A percentile compares a stretch with the other conserved stretches of the same genome.
These are phyloP conservation scores for Lepidurus apus DNA, from an alignment of 1,140 invertebrate species.

Conservation along the genomic window DNA sequence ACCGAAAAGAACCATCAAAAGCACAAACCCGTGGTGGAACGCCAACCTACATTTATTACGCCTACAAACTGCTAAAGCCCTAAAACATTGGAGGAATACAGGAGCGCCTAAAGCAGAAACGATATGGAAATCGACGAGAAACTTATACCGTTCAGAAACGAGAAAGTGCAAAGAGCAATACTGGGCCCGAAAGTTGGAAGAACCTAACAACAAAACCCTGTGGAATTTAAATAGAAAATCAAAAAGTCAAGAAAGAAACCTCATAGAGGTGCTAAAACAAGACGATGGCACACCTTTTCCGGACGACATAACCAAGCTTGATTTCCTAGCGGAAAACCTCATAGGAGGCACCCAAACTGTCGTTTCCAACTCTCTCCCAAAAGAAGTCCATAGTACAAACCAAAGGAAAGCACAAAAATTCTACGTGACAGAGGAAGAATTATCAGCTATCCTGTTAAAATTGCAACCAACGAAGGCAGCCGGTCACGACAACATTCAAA, in stretches of 20 bases:
- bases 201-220: background rate
- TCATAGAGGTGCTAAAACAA: background rate
- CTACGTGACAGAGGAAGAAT: background rate
- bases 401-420: background rate
- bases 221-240: constrained; percentile 10
- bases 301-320: constrained; percentile 12
- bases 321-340: constrained; percentile 19
- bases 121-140: background rate
- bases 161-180: constrained; percentile 18
- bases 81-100: background rate
- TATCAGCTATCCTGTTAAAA: background rate
- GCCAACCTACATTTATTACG: background rate
- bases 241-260: background rate
- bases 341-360: background rate
- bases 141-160: background rate
- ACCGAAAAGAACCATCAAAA: constrained; percentile 14
- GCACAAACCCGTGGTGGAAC: constrained; percentile 23
- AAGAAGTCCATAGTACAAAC: background rate
- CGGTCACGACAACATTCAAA: constrained; percentile 5
- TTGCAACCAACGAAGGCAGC: constrained; percentile 23
- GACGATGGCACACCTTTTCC: background rate
- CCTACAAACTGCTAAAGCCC: background rate
- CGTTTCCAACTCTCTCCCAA: background rate
- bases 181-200: background rate
- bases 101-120: background rate